Evolutionary conservation across 2,113 vertebrate species (phyloP), one percentile per base, ranked within the genome.

Genomic region (Ramphastos sulfuratus): DNA sequence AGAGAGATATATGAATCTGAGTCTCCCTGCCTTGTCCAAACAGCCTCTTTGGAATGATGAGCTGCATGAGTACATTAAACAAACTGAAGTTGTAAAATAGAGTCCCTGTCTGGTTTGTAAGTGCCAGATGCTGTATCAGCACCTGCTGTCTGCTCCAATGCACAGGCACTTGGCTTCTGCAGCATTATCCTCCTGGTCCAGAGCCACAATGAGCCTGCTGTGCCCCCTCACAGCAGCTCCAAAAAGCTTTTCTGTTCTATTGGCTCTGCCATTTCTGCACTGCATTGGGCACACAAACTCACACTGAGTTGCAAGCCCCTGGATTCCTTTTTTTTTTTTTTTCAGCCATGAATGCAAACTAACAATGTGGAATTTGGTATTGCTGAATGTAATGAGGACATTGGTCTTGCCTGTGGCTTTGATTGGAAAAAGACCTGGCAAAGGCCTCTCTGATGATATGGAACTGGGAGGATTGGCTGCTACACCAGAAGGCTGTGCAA

Each of bases 161-260:
- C 50, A 24, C 27, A 81, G 30, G 16, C 0, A 0, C 54, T 85
- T 92, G 78, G 46, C 78, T 89, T 60, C 64, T 67, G 28, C 2
- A 0, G 35, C 17, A 11, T 30, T 55, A 15, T 55, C 39, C 24
- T 77, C 60, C 33, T 0, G 0, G 55, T 61, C 70, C 55, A 2
- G 5, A 70, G 58, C 37, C 12, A 2, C 0, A 1, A 24, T 25
- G 63, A 79, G 39, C 42, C 24, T 56, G 6, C 28, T 1, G 5
- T 8, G 6, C 15, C 42, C 9, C 28, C 30, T 80, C 2, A 2
- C 42, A 37, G 69, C 31, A 75, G 58, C 44, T 27, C 35, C 55
- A 0, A 30, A 64, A 61, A 15, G 4, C 25, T 12, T 64, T 75
- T 67, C 75, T 76, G 46, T n/a, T 55, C 59, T 85, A 60, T 13